Percentiles rank a stretch among this genome's conserved stretches.
These are phyloP conservation scores for Epinotia nisella DNA, from an alignment of 2,888 invertebrate species.

Conservation along the genomic window DNA sequence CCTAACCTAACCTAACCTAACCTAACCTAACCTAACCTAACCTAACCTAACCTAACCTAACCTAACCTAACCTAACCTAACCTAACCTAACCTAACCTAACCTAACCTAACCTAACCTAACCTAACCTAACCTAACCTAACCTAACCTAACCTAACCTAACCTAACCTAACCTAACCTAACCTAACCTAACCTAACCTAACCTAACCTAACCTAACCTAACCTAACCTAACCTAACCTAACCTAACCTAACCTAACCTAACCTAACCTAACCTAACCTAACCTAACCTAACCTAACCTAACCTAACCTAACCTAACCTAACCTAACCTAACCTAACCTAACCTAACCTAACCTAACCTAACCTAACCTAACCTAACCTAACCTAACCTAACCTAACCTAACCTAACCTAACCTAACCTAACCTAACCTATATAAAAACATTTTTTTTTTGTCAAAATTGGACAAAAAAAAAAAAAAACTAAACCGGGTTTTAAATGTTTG, in stretches of 20 bases:
- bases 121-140: constrained; percentile 42
- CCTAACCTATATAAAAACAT: constrained; percentile 15
- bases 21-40: constrained; percentile 46
- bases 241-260: constrained; percentile 44
- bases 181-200: constrained; percentile 40
- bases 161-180: constrained; percentile 39
- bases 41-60: constrained; percentile 46
- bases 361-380: constrained; percentile 8
- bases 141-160: constrained; percentile 38
- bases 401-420: constrained; percentile 10
- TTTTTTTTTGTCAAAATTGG: too few relatives aligned
- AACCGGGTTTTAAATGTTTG: too few relatives aligned
- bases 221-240: constrained; percentile 43
- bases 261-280: constrained; percentile 42
- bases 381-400: constrained; percentile 8
- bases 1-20: constrained; percentile 46
- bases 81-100: constrained; percentile 44
- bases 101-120: constrained; percentile 44
- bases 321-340: constrained; percentile 45
- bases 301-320: constrained; percentile 47
- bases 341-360: constrained; percentile 8
- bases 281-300: constrained; percentile 25
- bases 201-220: constrained; percentile 43
- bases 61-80: constrained; percentile 45
- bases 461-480: too few relatives aligned